Evolutionary conservation across 2,888 invertebrate genomes (phyloP).

Genomic region (Metallyticus violacea): DNA sequence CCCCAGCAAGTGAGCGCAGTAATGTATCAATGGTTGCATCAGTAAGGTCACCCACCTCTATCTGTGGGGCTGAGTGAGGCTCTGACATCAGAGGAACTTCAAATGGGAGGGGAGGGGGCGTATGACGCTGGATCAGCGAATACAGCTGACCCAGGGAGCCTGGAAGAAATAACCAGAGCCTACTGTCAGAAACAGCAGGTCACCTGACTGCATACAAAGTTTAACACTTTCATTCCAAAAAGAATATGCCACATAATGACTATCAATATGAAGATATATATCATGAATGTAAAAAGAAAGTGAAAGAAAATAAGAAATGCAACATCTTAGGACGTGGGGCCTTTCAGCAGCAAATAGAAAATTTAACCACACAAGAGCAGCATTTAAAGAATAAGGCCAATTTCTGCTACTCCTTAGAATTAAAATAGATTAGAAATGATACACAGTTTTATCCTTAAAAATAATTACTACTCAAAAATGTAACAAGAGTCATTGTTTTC

Average conservation of each 20-base stretch:
- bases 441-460: no score
- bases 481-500: no score
- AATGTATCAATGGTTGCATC: constrained; percentile 30
- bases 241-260: background rate
- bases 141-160: constrained; percentile 34
- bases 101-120: constrained; percentile 23
- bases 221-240: background rate
- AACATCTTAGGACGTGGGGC: no score
- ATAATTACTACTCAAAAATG: no score
- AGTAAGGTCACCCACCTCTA: constrained; percentile 27
- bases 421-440: no score
- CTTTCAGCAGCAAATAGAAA: no score
- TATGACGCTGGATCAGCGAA: constrained; percentile 34
- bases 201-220: background rate
- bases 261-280: background rate
- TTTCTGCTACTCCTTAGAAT: no score
- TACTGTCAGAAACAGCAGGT: constrained; percentile 21
- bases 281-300: background rate
- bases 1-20: constrained; percentile 31
- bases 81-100: constrained; percentile 21
- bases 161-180: constrained; percentile 34
- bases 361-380: no score
- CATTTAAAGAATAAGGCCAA: no score
- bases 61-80: constrained; percentile 21
- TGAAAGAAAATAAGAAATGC: background rate